Base-by-base conservation (phyloP, 53 echinoderm and acorn worm genomes). In the Paracentrotus lividus region DNA sequence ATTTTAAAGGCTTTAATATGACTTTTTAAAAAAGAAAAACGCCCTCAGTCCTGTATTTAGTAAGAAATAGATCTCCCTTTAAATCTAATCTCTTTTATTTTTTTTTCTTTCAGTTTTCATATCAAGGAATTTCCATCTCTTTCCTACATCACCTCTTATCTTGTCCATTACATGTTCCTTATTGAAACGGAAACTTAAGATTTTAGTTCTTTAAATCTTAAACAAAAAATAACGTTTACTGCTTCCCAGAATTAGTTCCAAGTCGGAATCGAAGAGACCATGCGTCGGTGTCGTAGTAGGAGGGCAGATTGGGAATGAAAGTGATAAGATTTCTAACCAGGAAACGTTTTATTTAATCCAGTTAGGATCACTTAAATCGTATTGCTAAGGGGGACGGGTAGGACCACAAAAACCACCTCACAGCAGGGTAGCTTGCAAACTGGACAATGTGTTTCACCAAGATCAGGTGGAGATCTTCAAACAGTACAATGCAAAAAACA, bases 261-360 rank as follows among this genome's bases (percentile, higher is more conserved):
- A 85, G 14, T 24, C 20, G 42, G 31, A 77, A 77, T 77, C 38
- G 5, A 42, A 42, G 24, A 4, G 13, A 47, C 40, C 38, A 72
- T 72, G 36, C 18, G 16, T 85, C 12, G 85, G 27, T 47, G n/a
- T 26, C 29, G 85, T 85, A 49, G 49, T 77, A 77, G 78, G 42
- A 44, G 44, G 78, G 49, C 1, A 51, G 49, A 51, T 21, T 72
- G 72, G 40, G 20, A 26, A 51, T 49, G 26, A 85, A 2, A 29
- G 85, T 85, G 85, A 85, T 85, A 85, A 85, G 85, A 51, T 85
- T n/a, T 16, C 49, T 29, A 31, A 51, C 85, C 85, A 85, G 85
- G 85, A 85, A 85, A 85, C 51, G 24, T 85, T 49, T 27, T 27
- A 85, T 85, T 85, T 85, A 26, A 85, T 85, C n/a, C 51, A 49